Conservation (phyloP, 2,113 vertebrate species). For the Xenopus tropicalis region DNA sequence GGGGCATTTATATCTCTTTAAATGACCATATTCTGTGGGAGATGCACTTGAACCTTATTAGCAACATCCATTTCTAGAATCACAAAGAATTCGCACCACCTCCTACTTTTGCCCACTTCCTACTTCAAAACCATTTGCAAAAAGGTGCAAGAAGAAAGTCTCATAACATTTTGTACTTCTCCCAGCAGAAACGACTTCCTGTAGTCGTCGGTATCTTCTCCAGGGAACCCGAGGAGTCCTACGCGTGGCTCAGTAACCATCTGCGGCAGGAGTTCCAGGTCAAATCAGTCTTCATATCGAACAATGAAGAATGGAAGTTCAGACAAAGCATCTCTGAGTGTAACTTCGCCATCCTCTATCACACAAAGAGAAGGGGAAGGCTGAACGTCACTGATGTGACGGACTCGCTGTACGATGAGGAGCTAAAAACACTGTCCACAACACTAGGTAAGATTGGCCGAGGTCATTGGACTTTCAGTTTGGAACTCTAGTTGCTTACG, state of each 20-base stretch:
- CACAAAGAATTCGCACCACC: too few species aligned
- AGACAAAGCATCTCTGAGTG: neutral
- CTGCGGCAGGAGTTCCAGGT: neutral
- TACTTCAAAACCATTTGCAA: too few species aligned
- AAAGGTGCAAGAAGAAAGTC: too few species aligned
- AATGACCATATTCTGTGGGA: too few species aligned
- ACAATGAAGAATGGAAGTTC: neutral
- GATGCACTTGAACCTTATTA: too few species aligned
- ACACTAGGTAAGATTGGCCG: neutral
- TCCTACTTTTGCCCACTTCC: too few species aligned
- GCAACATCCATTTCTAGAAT: too few species aligned
- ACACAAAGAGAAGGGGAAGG: neutral
- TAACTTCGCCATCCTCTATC: neutral
- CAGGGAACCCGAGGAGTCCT: neutral
- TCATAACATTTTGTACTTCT: too few species aligned
- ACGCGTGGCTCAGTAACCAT: neutral
- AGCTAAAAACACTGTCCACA: neutral
- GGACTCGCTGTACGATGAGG: constrained; percentile 1
- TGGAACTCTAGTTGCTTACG: too few species aligned
- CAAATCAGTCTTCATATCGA: neutral
- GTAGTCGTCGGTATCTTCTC: neutral
- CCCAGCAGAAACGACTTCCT: neutral
- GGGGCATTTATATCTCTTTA: too few species aligned
- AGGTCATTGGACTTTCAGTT: too few species aligned
- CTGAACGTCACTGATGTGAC: constrained; percentile 18